Conservation (phyloP, 2,113 vertebrate genomes). For the Microcebus tavaratra region DNA sequence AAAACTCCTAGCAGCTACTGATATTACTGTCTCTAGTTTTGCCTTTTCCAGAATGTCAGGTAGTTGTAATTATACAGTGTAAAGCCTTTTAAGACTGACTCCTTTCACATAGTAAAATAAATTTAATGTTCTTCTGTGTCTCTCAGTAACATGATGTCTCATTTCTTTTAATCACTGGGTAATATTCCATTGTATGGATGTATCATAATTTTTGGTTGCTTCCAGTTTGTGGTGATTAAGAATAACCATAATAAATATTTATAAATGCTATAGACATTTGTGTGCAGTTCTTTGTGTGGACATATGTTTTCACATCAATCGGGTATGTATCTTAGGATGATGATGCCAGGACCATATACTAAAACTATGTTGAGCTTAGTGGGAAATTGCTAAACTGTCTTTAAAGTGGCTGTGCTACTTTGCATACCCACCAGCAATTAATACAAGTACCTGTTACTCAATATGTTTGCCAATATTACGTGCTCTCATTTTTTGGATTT, state of each 20-base stretch:
- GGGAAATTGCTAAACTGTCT: background rate
- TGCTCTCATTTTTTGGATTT: background rate
- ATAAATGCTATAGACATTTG: background rate
- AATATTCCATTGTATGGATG: background rate
- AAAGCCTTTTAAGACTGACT: background rate
- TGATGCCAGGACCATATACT: background rate
- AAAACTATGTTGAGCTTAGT: background rate
- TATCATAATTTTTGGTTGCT: too few relatives aligned
- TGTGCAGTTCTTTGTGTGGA: background rate
- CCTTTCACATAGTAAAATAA: background rate
- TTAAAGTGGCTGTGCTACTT: background rate
- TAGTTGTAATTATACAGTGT: too few relatives aligned
- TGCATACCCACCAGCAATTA: background rate
- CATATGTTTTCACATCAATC: background rate
- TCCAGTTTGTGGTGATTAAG: background rate
- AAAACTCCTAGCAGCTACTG: background rate
- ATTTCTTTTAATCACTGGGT: background rate
- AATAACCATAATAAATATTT: background rate
- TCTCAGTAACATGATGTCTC: background rate
- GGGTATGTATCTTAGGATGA: background rate
- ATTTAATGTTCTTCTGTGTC: background rate
- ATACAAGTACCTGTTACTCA: background rate
- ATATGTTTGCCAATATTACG: background rate
- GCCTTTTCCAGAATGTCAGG: background rate
- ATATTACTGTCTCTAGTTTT: background rate